Base-by-base conservation (phyloP, 1,140 invertebrate genomes). In the Eurosta solidaginis region DNA sequence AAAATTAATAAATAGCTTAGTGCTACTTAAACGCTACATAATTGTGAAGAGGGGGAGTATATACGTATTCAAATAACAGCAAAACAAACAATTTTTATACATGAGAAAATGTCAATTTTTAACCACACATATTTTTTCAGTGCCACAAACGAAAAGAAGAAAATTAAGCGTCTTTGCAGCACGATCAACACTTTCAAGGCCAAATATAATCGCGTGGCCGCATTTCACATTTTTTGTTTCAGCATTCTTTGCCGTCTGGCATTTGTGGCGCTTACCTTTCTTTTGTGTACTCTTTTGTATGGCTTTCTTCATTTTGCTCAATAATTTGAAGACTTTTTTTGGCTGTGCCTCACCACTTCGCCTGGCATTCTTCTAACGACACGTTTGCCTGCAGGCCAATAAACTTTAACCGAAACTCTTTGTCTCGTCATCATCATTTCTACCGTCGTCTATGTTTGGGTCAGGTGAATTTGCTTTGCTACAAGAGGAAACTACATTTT, bases 401-500 rank as follows among this genome's bases (percentile, higher is more conserved):
- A 68, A 68, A 68, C 59, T 68, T 68, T 40, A 12, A 42, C 36
- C 59, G 59, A 68, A 68, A 68, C 22, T 40, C 33, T 40, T n/a
- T 40, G 59, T 42, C 59, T 68, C 17, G 33, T 40, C 59, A 68
- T 22, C 33, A n/a, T n/a, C 59, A 68, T 20, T n/a, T 4, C 29
- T 14, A 63, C 14, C 54, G 6, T 6, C 29, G 36, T 1, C n/a
- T 22, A 52, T 22, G 40, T 29, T 40, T 40, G 33, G 59, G 59
- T 68, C 59, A 68, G 59, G 59, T 68, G 59, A 7, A 63, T 63
- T 36, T 63, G n/a, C 29, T 63, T 36, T 63, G n/a, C 29, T 7
- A 40, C 22, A n/a, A 3, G n/a, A 68, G 59, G 22, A 68, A 68
- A 68, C 59, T 68, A 68, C n/a, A 68, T 68, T 68, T 68, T 68